These are phyloP conservation scores for Chloropsis cyanopogon DNA, from an alignment of 2,113 vertebrate species.

Conservation along the genomic window DNA sequence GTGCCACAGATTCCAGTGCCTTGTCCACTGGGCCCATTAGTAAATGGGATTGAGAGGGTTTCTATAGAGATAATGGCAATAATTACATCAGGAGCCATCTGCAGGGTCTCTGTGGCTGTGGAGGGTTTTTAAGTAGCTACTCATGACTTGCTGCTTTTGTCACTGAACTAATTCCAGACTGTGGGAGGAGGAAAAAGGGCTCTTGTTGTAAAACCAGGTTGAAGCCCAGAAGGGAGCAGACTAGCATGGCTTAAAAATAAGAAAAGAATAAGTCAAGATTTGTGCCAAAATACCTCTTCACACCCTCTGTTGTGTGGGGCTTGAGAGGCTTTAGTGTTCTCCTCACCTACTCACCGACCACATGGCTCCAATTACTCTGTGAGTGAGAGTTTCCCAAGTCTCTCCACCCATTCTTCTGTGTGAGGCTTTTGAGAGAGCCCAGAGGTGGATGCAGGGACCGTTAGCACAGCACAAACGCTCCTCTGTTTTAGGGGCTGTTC, in stretches of 20 bases:
- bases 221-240: not conserved
- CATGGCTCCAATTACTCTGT: constrained; percentile 40
- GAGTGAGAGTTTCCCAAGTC: constrained; percentile 23
- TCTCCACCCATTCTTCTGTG: constrained; percentile 51
- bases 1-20: not conserved
- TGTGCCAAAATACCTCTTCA: constrained; percentile 29
- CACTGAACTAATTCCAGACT: not conserved
- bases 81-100: constrained; percentile 13
- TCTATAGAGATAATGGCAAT: not conserved
- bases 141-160: not conserved
- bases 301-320: constrained; percentile 4
- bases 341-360: constrained; percentile 49
- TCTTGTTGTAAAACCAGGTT: not conserved
- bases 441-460: constrained; percentile 8
- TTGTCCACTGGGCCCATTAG: not conserved
- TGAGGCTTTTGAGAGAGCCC: constrained; percentile 43
- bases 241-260: not conserved
- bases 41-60: not conserved
- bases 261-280: not conserved
- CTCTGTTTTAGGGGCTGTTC: constrained; percentile 14
- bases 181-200: not conserved
- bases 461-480: constrained; percentile 5
- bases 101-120: not conserved
- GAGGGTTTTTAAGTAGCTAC: not conserved
- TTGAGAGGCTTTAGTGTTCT: constrained; percentile 55